These are phyloP conservation scores for Brachyistius frenatus DNA, from an alignment of 2,113 vertebrate species.

Conservation along the genomic window DNA sequence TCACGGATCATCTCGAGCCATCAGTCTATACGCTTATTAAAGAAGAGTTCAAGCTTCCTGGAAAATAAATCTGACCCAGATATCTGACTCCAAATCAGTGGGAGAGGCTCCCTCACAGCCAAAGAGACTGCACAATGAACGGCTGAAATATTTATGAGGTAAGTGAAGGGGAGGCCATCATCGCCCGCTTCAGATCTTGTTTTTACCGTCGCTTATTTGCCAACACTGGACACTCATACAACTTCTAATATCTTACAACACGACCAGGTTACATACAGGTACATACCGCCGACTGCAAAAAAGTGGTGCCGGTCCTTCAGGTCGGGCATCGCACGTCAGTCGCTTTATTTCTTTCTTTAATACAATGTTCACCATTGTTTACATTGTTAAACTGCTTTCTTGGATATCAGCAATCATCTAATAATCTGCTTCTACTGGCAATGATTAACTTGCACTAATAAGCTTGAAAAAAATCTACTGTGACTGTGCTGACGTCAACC, in stretches of 20 bases:
- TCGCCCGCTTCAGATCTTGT: not conserved
- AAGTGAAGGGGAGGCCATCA: conserved; percentile 26
- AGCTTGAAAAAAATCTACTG: no score
- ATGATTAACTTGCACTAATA: no score
- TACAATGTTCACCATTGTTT: no score
- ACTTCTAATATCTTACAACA: not conserved
- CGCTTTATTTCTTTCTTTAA: no score
- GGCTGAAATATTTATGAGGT: conserved; percentile 53
- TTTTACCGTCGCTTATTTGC: conserved; percentile 15
- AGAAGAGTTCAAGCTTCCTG: conserved; percentile 48
- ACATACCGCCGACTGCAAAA: not conserved
- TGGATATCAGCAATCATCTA: no score
- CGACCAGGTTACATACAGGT: not conserved
- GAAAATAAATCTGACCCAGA: conserved; percentile 63
- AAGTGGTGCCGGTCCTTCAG: not conserved
- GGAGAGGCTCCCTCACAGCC: conserved; percentile 36
- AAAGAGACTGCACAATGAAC: conserved; percentile 28
- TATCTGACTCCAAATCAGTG: conserved; percentile 33
- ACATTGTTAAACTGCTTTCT: no score
- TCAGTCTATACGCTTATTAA: conserved; percentile 30
- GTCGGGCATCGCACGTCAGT: not conserved
- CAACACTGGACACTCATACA: not conserved
- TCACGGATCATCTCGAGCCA: conserved; percentile 29
- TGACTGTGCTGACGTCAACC: no score
- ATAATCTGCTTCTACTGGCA: no score